These are phyloP conservation scores for Phengaris alcon DNA, from an alignment of 2,888 invertebrate species.

Conservation along the genomic window DNA sequence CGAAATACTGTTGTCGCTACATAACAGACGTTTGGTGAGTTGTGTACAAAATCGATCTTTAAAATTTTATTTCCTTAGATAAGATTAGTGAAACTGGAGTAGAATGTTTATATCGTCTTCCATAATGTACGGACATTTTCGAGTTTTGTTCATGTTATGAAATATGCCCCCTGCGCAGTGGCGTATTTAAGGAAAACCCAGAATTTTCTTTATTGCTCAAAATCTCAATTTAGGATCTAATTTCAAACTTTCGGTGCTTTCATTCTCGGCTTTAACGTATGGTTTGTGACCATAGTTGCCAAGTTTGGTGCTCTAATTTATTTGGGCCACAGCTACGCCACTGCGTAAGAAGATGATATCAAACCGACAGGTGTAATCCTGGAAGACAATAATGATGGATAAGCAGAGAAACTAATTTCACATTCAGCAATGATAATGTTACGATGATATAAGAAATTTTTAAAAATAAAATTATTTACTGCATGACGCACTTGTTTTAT, in stretches of 20 bases:
- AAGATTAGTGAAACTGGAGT: constrained; percentile 39
- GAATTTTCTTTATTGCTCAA: neutral
- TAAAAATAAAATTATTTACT: constrained; percentile 76
- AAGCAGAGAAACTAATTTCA: constrained; percentile 70
- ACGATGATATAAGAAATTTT: constrained; percentile 70
- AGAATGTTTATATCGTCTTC: constrained; percentile 64
- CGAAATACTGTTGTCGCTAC: too few species aligned
- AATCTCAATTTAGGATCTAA: neutral
- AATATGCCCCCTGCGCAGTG: constrained; percentile 4
- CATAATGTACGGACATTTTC: constrained; percentile 64
- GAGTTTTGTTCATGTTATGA: constrained; percentile 49
- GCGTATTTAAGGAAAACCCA: neutral
- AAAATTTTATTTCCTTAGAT: constrained; percentile 16
- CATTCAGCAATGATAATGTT: constrained; percentile 65
- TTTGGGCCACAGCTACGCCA: constrained; percentile 22
- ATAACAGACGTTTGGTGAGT: neutral
- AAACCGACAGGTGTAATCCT: constrained; percentile 65
- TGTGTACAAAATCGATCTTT: neutral
- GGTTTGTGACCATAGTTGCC: too few species aligned
- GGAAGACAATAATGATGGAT: constrained; percentile 77
- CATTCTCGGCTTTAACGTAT: too few species aligned
- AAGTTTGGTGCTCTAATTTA: too few species aligned
- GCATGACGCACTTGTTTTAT: constrained; percentile 58
- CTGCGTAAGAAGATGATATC: constrained; percentile 40
- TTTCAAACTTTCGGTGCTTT: too few species aligned